A percentile compares a stretch with the other conserved stretches of the same genome.
These are phyloP conservation scores for Neogobius melanostomus DNA, from an alignment of 2,113 vertebrate species.

Conservation along the genomic window DNA sequence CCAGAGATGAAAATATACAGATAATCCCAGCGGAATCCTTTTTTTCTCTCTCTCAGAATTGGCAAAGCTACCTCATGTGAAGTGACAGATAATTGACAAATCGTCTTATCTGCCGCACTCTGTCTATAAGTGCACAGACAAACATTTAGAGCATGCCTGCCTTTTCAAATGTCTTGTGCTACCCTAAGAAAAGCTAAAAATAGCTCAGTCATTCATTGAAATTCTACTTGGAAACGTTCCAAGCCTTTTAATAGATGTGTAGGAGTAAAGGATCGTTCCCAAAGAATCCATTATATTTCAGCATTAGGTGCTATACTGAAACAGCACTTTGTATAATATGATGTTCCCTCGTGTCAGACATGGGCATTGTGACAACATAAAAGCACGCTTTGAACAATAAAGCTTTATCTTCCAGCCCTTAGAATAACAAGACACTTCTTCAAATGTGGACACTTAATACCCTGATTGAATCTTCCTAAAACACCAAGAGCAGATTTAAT, in stretches of 20 bases:
- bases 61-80: constrained; percentile 23
- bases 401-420: constrained; percentile 34
- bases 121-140: background rate
- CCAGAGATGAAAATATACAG: constrained; percentile 13
- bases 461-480: constrained; percentile 21
- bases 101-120: constrained; percentile 7
- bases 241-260: constrained; percentile 40
- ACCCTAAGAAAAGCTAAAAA: constrained; percentile 58
- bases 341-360: constrained; percentile 4
- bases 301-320: constrained; percentile 42
- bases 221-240: constrained; percentile 47
- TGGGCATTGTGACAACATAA: background rate
- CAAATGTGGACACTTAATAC: constrained; percentile 3
- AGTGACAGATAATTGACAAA: constrained; percentile 31
- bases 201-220: constrained; percentile 61
- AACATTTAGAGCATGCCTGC: background rate
- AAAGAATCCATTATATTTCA: constrained; percentile 42
- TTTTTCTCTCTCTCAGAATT: constrained; percentile 3
- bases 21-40: constrained; percentile 21
- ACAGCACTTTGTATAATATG: constrained; percentile 62
- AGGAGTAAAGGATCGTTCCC: constrained; percentile 17
- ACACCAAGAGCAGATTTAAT: background rate
- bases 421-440: constrained; percentile 38
- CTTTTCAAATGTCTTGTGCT: constrained; percentile 16
- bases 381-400: constrained; percentile 32